Evolutionary conservation across 2,113 vertebrate genomes (phyloP), one percentile per base, ranked within the genome.

Genomic region (Pteruthius melanotis): DNA sequence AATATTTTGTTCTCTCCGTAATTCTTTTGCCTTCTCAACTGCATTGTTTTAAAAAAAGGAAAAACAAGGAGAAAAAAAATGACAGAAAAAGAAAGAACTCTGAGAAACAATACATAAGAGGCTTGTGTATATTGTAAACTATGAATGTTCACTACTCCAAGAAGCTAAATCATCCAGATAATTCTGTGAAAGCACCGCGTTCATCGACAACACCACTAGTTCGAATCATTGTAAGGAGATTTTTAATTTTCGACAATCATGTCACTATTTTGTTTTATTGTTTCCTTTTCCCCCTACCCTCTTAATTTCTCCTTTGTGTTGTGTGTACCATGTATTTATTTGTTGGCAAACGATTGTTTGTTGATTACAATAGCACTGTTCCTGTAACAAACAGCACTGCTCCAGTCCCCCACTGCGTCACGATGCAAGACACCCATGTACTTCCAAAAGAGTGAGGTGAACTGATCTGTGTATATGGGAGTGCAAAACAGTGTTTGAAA

Each of bases 211-310:
- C 98, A 98, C 99, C 99, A 99, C 99, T 99, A 99, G 98, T 98
- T 98, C 98, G 87, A 98, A 98, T 98, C 98, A 97, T 99, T 98
- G 93, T 98, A 98, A 98, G 98, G 98, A 98, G 97, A 96, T 99
- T 98, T 99, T 99, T 98, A 97, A 99, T 99, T 99, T 99, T 99
- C 95, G 99, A 99, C 99, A 99, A 99, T 99, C 99, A 99, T 98
- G 97, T 98, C 98, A 96, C 96, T 97, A 42, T 98, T 98, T 98
- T 97, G 96, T 97, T 98, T 98, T 98, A 97, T 98, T 97, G 83
- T 95, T 95, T 92, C 81, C 91, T 92, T 92, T 40, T 27, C 77
- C 77, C 88, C 52, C 28, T 16, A 14, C 94, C 93, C 79, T 63
- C 82, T 70, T 93, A 95, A 97, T 97, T 98, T 98, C 92, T 97